Base-by-base conservation (phyloP, 2,888 invertebrate genomes). In the Altica lythri region DNA sequence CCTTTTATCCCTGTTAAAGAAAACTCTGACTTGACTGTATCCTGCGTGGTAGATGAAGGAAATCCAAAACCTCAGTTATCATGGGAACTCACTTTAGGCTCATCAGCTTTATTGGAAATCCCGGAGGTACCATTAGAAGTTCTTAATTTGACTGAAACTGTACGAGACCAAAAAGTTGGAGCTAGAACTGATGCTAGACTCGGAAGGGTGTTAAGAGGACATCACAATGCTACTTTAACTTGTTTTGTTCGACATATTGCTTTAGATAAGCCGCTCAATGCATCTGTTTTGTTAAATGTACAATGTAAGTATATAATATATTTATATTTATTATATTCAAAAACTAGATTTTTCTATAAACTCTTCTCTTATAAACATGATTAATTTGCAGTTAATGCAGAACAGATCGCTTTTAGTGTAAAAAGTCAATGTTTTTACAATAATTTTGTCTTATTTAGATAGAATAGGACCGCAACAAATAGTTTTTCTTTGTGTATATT, bases 1-100 rank as follows among this genome's bases (percentile, higher is more conserved):
- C 86, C 89, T 59, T 92, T 92, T 81, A 88, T 92, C 65, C 92
- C 92, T 0, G 91, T 92, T 13, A 83, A 90, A 66, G 92, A 93
- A 75, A 90, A 90, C 73, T 87, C 89, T 19, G 88, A 90, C 69
- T 79, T 93, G 25, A 87, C 87, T 55, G 84, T 93, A 60, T 85
- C 89, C 61, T 93, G 93, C 71, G 86, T 91, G n/a, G 90, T 90
- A 57, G 92, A 92, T 76, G 92, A 92, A 75, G 86, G 86, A 35
- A 83, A 87, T 68, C 89, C 89, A 0, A 83, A 84, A 19, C 86
- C 88, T 12, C 79, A 83, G 30, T 74, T 83, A 42, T 75, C 84
- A 73, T 88, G 78, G 88, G 86, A 72, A 81, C 85, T 68, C 79
- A 84, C 58, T 80, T 83, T 71, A 80, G 85, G 76, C 73, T 86